Evolutionary conservation across 2,888 invertebrate genomes (phyloP).

Genomic region (Amphipyra tragopoginis): DNA sequence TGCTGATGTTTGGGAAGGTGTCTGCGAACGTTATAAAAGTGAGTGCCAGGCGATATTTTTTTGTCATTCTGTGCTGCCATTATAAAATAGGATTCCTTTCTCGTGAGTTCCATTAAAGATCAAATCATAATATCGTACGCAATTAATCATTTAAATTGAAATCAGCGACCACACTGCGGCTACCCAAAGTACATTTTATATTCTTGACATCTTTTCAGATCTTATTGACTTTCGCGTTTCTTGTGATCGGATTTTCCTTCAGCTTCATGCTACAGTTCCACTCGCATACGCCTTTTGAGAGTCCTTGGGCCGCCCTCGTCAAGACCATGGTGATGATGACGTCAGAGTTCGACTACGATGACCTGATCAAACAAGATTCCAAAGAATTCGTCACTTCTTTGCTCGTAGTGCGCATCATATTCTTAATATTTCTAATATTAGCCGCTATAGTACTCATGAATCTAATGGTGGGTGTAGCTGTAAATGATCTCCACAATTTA

Average conservation of each 20-base stretch:
- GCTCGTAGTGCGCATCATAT: constrained; percentile 81
- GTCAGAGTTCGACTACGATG: constrained; percentile 88
- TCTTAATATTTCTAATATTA: constrained; percentile 86
- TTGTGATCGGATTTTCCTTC: constrained; percentile 88
- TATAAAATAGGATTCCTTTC: no score
- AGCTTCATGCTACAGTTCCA: constrained; percentile 89
- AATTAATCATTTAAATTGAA: no score
- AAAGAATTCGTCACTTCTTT: constrained; percentile 71
- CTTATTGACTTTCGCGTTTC: constrained; percentile 62
- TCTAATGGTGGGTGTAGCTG: constrained; percentile 89
- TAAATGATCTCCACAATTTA: constrained; percentile 88
- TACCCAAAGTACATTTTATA: not conserved
- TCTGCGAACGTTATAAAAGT: constrained; percentile 89
- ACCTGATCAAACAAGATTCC: constrained; percentile 76
- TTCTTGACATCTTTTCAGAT: constrained; percentile 76
- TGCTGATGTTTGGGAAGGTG: constrained; percentile 91
- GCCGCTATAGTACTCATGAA: constrained; percentile 90
- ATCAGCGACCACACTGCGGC: no score
- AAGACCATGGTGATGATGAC: constrained; percentile 91
- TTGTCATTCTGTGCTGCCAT: no score
- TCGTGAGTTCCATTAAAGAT: no score
- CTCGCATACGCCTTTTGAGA: constrained; percentile 81
- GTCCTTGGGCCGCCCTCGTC: constrained; percentile 84
- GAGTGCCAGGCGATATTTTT: constrained; percentile 23
- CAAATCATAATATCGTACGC: no score